Conservation (phyloP, 2,797 vertebrate genomes). For the Bucorvus abyssinicus region DNA sequence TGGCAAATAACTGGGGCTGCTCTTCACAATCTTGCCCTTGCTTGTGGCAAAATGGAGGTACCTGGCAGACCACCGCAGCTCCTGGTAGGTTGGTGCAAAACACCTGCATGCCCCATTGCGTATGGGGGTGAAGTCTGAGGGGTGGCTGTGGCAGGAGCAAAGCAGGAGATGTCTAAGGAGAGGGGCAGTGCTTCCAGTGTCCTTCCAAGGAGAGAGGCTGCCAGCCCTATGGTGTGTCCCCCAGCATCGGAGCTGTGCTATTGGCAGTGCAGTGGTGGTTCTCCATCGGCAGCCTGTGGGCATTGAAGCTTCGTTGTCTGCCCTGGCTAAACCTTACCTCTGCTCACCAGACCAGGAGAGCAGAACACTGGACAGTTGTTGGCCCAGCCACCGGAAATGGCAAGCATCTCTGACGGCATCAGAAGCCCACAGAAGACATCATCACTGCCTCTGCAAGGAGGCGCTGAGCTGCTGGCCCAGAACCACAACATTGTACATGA, state of each 20-base stretch:
- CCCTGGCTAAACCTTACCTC: neutral
- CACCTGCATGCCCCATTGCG: accelerated
- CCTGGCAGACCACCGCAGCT: neutral
- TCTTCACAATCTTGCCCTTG: neutral
- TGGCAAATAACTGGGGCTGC: neutral
- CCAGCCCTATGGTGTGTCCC: accelerated
- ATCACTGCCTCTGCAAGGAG: neutral
- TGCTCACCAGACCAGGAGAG: neutral
- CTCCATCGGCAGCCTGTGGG: accelerated
- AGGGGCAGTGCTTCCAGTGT: neutral
- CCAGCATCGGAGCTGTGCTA: accelerated
- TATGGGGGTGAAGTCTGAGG: neutral
- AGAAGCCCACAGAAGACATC: neutral
- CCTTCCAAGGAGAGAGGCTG: neutral
- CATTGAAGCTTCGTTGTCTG: accelerated
- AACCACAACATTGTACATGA: accelerated
- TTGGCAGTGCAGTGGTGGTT: neutral
- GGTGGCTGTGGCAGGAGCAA: neutral
- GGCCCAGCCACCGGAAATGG: neutral
- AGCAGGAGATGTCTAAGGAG: neutral
- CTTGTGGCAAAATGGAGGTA: neutral
- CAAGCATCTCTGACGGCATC: neutral
- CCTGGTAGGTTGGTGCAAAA: neutral
- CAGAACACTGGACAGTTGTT: neutral
- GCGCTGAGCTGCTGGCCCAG: neutral